Conservation (phyloP, 2,888 invertebrate genomes). For the Cyclophora punctaria region DNA sequence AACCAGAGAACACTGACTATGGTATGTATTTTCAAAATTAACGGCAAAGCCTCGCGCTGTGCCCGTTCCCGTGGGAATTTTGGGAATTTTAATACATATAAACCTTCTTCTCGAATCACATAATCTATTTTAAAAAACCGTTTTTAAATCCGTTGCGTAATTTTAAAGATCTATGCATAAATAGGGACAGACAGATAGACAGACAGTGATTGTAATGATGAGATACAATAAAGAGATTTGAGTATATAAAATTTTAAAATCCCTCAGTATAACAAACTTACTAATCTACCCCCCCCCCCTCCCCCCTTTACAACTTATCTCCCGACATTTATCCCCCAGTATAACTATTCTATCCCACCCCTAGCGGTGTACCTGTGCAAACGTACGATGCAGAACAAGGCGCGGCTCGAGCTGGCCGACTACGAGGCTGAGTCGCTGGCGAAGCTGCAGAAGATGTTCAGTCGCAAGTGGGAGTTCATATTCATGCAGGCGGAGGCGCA, state of each 20-base stretch:
- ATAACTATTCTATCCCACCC: constrained; percentile 18
- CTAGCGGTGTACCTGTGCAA: constrained; percentile 98
- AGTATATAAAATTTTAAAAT: too few relatives aligned
- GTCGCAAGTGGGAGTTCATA: constrained; percentile 99
- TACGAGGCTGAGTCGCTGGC: constrained; percentile 99
- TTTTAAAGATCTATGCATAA: too few relatives aligned
- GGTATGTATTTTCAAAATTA: constrained; percentile 71
- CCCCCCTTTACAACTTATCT: not conserved
- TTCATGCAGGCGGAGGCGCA: constrained; percentile 96
- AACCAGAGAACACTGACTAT: constrained; percentile 99
- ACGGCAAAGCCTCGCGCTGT: too few relatives aligned
- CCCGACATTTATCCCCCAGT: not conserved
- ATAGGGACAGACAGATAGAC: too few relatives aligned
- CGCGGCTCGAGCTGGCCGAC: constrained; percentile 96
- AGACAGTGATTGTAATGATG: too few relatives aligned
- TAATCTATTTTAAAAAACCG: too few relatives aligned
- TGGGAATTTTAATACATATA: too few relatives aligned
- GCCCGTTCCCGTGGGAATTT: too few relatives aligned
- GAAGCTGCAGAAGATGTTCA: constrained; percentile 98
- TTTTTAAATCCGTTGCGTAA: too few relatives aligned
- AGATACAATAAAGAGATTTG: too few relatives aligned
- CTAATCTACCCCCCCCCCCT: not conserved
- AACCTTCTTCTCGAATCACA: too few relatives aligned
- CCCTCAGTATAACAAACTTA: not conserved
- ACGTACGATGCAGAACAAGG: constrained; percentile 99